Base-by-base conservation (phyloP, 2,113 vertebrate genomes). In the Podiceps cristatus region DNA sequence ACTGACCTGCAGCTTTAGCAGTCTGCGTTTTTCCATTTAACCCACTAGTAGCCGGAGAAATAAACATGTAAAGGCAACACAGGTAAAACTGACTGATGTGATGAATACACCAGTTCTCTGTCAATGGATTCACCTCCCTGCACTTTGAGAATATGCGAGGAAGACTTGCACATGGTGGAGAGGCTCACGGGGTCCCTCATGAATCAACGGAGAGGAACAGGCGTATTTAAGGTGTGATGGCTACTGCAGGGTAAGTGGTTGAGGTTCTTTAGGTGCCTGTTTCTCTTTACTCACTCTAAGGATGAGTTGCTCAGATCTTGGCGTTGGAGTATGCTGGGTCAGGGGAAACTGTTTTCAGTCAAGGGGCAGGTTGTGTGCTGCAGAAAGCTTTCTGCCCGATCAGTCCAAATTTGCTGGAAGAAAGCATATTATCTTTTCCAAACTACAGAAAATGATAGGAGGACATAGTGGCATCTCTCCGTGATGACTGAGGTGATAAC, bases 11-110 rank as follows among this genome's bases (percentile, higher is more conserved):
- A 83, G n/a, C 33, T 74, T 68, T 35, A 93, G 63, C 28, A 83
- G 33, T 10, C 45, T 40, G 25, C 7, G 6, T 14, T 31, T 85
- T 96, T 75, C 69, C 82, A 31, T 86, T 94, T 95, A 97, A 94
- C 82, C 27, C 59, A 14, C 16, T 24, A 23, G 37, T 8, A 86
- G 25, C 72, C 94, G 77, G 64, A 27, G 71, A 53, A 88, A 59
- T 6, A 47, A 92, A 59, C 3, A 33, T 0, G 11, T 18, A 3
- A 66, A 74, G 7, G 42, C 69, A 92, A 37, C 42, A 44, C 27
- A 49, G 79, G 62, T 53, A 90, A 75, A 82, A 68, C 7, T 42
- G 58, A 15, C 17, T 42, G 62, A 22, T 45, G 45, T 33, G 62
- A 58, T 27, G 16, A 59, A 63, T 4, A 2, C 72, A 16, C 13